Base-by-base conservation (phyloP, 1,140 invertebrate genomes). In the Rhagoletis zephyria region DNA sequence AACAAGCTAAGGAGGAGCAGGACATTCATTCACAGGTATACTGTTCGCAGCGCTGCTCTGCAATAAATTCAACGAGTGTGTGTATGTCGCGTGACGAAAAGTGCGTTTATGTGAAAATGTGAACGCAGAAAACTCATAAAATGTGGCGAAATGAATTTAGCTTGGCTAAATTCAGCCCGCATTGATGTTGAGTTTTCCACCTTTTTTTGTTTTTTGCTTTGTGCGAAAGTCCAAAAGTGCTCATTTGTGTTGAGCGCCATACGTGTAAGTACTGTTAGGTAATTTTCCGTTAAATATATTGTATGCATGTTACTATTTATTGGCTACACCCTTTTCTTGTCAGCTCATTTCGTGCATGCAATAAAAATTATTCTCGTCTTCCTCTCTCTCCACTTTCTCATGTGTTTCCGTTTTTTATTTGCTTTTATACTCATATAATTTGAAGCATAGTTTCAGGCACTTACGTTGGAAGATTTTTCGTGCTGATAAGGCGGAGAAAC, bases 321-420 rank as follows among this genome's bases (percentile, higher is more conserved):
- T 81, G 74, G 74, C 74, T 81, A 81, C 74, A 81, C 74, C 74
- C 74, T 81, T 81, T 81, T 81, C 48, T 81, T 81, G 74, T 81
- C 74, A 81, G 74, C 48, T 81, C 48, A 81, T 81, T 81, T 19
- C 74, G 74, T 81, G 74, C 74, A 81, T 81, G 74, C 51, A 81
- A 81, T 81, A 56, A 56, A 51, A 81, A 56, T 10, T 81, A 56
- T 56, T 14, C 16, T n/a, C 9, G n/a, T 56, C 16, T 81, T 81
- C n/a, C 48, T 81, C 10, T 30, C 30, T 30, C 45, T 45, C 6
- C 1, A 30, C 5, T 56, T 56, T 42, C 42, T 81, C 70, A 74
- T n/a, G 30, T 16, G 48, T 12, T 48, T 81, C 7, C n/a, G 14
- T 81, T 56, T 56, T 56, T 56, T 56, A 56, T 5, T 56, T 5